Percentiles rank a stretch among this genome's conserved stretches.
Evolutionary conservation across 2,888 invertebrate genomes (phyloP).

Genomic region (Nycteola revayana): DNA sequence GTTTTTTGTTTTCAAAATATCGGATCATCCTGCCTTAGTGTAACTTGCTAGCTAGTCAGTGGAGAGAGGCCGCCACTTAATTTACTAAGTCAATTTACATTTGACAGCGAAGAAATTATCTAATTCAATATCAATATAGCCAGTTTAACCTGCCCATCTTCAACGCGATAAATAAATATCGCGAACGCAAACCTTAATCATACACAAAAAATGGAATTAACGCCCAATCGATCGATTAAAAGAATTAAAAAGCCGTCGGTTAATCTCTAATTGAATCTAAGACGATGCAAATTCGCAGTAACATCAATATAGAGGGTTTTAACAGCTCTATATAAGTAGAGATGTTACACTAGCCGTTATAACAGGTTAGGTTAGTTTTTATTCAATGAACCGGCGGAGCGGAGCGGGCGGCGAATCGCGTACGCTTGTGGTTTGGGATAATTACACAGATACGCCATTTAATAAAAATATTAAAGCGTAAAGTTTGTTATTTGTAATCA

Average conservation of each 20-base stretch:
- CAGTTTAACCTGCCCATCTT: no score
- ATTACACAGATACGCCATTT: no score
- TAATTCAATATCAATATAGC: no score
- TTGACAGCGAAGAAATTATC: no score
- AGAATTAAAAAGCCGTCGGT: slow-evolving; percentile 7
- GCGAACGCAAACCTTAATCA: slow-evolving; percentile 9
- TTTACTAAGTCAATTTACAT: no score
- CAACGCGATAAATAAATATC: no score
- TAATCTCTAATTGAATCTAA: slow-evolving; percentile 34
- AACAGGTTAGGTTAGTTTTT: slow-evolving; percentile 66
- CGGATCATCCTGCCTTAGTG: no score
- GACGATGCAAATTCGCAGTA: slow-evolving; percentile 25
- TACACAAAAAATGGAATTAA: slow-evolving; percentile 23
- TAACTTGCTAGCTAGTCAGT: no score
- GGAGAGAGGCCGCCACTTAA: no score
- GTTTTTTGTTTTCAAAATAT: no score
- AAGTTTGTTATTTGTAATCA: no score
- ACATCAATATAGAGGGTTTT: slow-evolving; percentile 38
- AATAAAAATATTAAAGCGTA: no score
- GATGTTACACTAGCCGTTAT: slow-evolving; percentile 60
- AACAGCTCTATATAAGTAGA: slow-evolving; percentile 40
- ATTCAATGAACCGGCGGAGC: slow-evolving; percentile 28
- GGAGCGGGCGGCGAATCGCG: slow-evolving; percentile 25
- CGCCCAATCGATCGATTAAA: slow-evolving; percentile 19
- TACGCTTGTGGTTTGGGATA: slow-evolving; percentile 21